Evolutionary conservation across 2,888 invertebrate species (phyloP), one percentile per base, ranked within the genome.

Genomic region (Acleris emargana): DNA sequence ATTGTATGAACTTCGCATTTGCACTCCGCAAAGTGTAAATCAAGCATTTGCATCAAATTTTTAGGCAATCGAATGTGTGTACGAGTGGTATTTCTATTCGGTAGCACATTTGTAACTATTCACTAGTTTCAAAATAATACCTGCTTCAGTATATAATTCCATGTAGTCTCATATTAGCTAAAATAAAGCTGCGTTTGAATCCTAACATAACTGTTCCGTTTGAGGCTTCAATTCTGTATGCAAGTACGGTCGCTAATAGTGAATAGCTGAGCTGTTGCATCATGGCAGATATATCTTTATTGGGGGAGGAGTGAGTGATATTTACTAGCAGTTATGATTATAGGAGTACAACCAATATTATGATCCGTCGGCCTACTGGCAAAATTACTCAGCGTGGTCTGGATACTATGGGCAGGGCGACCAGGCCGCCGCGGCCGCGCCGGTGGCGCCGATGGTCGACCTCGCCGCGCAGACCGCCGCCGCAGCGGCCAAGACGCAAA

Each of bases 351-450:
- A 94, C 81, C 94, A 96, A 85, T 97, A 97, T 87, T 96, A 97
- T 85, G 97, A 97, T 88, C 96, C 96, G 32, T 94, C 96, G 54
- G 94, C 96, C 52, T 97, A 97, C 86, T 97, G 97, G 97, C 97
- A 96, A 82, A 97, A 97, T 83, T 97, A 97, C 83, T 96, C 95
- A 73, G 94, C 94, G 66, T 97, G 97, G 97, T 94, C 95, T 80
- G 95, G 95, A 18, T 96, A 96, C 85, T 95, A 95, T 77, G 95
- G 95, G 76, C 95, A 95, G 84, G 94, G 95, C 73, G 95, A 95
- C 68, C 94, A 94, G 78, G 80, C 79, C 52, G 93, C 87, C 54
- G 86, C 89, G 4, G 76, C 73, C n/a, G 73, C 76, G 25, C 75
- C 72, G 54, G 60, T 74, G 13, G 69, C 78, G 20, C 70, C 79